These are phyloP conservation scores for Bombus waltoni DNA, from an alignment of 1,140 invertebrate species.

Conservation along the genomic window DNA sequence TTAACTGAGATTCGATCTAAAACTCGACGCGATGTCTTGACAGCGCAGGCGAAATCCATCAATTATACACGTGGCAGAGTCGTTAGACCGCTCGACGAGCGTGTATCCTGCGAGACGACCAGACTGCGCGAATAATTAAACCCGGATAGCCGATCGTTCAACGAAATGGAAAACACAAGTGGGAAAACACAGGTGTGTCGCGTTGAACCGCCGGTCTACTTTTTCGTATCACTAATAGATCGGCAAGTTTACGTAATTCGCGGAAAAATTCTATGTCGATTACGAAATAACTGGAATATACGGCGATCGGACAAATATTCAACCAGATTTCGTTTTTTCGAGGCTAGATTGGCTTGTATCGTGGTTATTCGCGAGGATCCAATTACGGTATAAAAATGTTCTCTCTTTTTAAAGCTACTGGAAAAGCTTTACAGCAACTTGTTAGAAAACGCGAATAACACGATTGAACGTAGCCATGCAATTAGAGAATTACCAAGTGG, in stretches of 20 bases:
- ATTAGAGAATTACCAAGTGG: not conserved
- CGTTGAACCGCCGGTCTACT: not conserved
- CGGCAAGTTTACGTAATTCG: constrained; percentile 4
- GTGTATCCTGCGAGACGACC: not conserved
- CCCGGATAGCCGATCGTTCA: not conserved
- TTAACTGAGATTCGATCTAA: not conserved
- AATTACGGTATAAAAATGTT: not conserved
- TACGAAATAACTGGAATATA: constrained; percentile 20
- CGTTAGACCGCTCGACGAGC: not conserved
- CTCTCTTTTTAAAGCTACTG: not conserved
- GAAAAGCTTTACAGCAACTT: not conserved
- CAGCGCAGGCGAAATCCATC: not conserved
- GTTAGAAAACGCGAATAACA: too few relatives aligned
- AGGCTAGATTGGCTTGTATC: not conserved
- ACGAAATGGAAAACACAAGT: not conserved
- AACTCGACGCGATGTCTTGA: not conserved
- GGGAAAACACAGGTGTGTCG: not conserved
- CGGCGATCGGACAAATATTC: not conserved
- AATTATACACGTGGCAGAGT: not conserved
- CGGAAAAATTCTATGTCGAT: not conserved
- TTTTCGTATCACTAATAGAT: not conserved
- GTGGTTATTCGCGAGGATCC: not conserved
- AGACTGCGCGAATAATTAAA: not conserved
- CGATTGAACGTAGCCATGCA: not conserved
- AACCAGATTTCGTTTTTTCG: too few relatives aligned